These are phyloP conservation scores for Onychomys leucogaster DNA, from an alignment of 2,797 vertebrate genomes.

Conservation along the genomic window DNA sequence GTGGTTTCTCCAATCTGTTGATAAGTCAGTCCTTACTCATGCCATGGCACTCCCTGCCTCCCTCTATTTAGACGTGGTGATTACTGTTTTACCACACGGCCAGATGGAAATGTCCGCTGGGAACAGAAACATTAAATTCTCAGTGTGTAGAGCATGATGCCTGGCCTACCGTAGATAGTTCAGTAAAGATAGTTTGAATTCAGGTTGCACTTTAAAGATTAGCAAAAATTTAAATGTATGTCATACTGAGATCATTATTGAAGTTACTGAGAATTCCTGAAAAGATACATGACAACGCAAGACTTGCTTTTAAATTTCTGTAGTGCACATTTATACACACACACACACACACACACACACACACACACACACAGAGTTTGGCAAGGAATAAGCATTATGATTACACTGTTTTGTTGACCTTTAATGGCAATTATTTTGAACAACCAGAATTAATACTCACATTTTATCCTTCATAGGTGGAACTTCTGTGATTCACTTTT, in stretches of 20 bases:
- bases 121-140: not conserved
- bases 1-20: not conserved
- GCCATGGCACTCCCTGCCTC: not conserved
- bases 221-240: conserved; percentile 2
- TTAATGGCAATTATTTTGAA: conserved; percentile 21
- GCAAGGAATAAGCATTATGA: conserved; percentile 1
- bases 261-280: conserved; percentile 14
- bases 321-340: not conserved
- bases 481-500: conserved; percentile 85
- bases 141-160: not conserved
- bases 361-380: not conserved
- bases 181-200: conserved; percentile 36
- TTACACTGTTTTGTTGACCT: conserved; percentile 35
- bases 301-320: conserved; percentile 32
- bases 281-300: conserved; percentile 29
- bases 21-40: not conserved
- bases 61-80: not conserved
- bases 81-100: not conserved
- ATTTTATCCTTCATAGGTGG: conserved; percentile 89
- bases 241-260: not conserved
- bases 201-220: conserved; percentile 40
- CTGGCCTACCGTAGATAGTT: not conserved
- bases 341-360: too few relatives aligned
- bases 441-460: conserved; percentile 1
- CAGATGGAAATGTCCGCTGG: not conserved